phyloP scores from a whole-genome alignment of 2,113 vertebrate genomes.

The Labrus mixtus region DNA sequence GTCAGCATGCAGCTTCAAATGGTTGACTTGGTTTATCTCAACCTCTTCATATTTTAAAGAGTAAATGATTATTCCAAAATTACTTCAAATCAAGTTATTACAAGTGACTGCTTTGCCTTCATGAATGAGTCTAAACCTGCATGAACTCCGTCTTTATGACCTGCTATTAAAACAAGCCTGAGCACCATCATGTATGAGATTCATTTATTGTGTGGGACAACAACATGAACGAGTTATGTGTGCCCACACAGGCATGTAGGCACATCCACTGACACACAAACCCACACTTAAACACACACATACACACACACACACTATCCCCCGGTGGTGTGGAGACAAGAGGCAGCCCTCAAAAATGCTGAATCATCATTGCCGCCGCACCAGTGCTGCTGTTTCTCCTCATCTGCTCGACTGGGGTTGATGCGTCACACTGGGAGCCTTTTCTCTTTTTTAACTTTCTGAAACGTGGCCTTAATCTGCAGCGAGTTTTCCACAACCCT shows the following conservation, averaged over 20 bases:
- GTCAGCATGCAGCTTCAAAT: no score
- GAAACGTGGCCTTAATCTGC: conserved; percentile 66
- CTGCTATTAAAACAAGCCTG: not conserved
- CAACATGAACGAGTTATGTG: conserved; percentile 52
- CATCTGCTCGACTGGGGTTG: conserved; percentile 58
- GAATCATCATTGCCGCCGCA: conserved; percentile 73
- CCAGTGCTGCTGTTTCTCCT: conserved; percentile 57
- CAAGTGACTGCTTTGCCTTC: not conserved
- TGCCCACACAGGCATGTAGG: conserved; percentile 53
- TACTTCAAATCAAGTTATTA: not conserved
- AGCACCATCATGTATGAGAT: conserved; percentile 3
- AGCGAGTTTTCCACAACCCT: conserved; percentile 65
- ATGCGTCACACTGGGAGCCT: conserved; percentile 58
- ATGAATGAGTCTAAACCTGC: conserved; percentile 37
- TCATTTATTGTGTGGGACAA: conserved; percentile 39
- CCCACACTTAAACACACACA: conserved; percentile 16
- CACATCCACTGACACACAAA: conserved; percentile 30
- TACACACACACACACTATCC: conserved; percentile 2
- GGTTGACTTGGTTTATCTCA: not conserved
- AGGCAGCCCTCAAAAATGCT: conserved; percentile 66
- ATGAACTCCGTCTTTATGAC: not conserved
- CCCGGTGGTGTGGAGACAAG: conserved; percentile 49
- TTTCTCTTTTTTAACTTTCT: conserved; percentile 22
- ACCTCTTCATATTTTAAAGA: not conserved
- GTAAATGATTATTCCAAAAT: not conserved